phyloP scores from a whole-genome alignment of 2,113 vertebrate genomes.

The Hippopotamus amphibius region DNA sequence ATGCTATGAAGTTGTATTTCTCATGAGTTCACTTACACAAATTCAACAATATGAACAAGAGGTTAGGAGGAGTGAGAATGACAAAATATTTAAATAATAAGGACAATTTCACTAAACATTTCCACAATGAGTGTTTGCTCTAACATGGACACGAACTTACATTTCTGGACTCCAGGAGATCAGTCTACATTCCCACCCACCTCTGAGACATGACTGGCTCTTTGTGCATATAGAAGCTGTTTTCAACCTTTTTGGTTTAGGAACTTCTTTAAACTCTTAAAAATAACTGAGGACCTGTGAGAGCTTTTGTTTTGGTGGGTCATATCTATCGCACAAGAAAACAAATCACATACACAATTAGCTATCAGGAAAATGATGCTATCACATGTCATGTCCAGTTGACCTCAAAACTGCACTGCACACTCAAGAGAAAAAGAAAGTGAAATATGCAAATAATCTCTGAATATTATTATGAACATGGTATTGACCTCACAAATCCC shows the following conservation, averaged over 20 bases:
- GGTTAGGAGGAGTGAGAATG: background rate
- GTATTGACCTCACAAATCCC: background rate
- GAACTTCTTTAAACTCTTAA: background rate
- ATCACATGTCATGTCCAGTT: background rate
- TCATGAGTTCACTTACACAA: slow-evolving; percentile 13
- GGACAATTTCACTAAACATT: background rate
- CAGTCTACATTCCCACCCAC: background rate
- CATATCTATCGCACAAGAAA: background rate
- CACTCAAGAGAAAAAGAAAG: background rate
- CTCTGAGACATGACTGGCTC: background rate
- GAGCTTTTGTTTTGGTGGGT: background rate
- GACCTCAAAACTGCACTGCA: background rate
- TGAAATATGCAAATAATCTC: background rate
- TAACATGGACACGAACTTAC: background rate
- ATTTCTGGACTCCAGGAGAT: background rate
- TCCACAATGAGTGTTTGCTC: background rate
- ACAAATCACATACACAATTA: background rate
- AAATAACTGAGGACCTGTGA: background rate
- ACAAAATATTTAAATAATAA: slow-evolving; percentile 51
- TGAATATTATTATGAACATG: background rate
- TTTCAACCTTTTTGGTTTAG: background rate
- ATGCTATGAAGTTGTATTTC: background rate
- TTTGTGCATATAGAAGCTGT: background rate
- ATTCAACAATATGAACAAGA: background rate
- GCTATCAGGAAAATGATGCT: background rate